phyloP scores from a whole-genome alignment of 2,888 invertebrate genomes.

The Microchrysa polita region DNA sequence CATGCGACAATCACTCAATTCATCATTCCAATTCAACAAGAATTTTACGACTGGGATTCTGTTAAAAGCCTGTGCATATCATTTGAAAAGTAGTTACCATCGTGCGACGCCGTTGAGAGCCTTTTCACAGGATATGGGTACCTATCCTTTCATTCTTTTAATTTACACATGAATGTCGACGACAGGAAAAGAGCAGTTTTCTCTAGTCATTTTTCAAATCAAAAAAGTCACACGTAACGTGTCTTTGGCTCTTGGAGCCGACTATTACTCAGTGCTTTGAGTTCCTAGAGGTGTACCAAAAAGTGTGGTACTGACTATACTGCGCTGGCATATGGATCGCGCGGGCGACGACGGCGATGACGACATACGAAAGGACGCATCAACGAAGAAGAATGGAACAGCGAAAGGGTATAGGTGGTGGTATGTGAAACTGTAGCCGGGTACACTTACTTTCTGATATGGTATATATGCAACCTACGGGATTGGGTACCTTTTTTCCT shows the following conservation, averaged over 20 bases:
- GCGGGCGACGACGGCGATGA: not conserved
- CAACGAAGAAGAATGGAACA: not conserved
- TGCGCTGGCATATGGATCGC: too few relatives aligned
- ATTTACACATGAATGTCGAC: conserved; percentile 40
- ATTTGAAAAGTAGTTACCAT: not conserved
- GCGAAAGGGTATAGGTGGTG: not conserved
- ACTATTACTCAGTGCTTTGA: conserved; percentile 4
- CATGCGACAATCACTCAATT: too few relatives aligned
- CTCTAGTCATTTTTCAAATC: conserved; percentile 37
- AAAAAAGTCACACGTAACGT: conserved; percentile 31
- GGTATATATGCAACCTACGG: not conserved
- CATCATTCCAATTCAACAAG: too few relatives aligned
- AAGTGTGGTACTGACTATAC: too few relatives aligned
- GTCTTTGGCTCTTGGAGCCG: not conserved
- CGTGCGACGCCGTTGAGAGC: too few relatives aligned
- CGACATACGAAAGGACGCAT: too few relatives aligned
- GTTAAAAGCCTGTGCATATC: not conserved
- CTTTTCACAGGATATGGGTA: not conserved
- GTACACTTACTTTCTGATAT: not conserved
- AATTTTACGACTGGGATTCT: too few relatives aligned
- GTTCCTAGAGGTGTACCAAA: not conserved
- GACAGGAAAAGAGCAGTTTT: conserved; percentile 35
- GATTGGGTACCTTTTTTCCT: conserved; percentile 39
- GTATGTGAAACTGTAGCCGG: not conserved
- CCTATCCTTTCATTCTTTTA: conserved; percentile 14